Conservation (phyloP, 2,113 vertebrate genomes). For the Mesembrinibis cayennensis region DNA sequence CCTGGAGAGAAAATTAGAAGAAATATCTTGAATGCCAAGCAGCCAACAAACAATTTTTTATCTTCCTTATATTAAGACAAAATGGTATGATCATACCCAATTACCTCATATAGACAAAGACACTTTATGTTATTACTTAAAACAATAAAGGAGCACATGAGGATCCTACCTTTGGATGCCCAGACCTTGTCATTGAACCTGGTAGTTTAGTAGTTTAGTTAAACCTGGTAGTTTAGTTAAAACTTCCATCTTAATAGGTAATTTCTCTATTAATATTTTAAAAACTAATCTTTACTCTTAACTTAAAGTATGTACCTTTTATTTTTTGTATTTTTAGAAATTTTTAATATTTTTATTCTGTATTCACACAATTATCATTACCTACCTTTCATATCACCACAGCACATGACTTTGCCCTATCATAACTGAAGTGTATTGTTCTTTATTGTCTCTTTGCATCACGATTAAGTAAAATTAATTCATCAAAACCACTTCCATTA, state of each 20-base stretch:
- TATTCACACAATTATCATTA: background rate
- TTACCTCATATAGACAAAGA: background rate
- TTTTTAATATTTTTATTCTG: background rate
- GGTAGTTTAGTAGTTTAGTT: background rate
- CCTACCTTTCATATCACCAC: background rate
- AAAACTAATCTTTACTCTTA: background rate
- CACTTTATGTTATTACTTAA: background rate
- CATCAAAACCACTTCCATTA: no score
- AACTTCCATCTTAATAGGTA: background rate
- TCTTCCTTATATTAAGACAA: background rate
- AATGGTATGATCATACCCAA: background rate
- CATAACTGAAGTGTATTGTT: background rate
- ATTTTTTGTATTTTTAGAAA: background rate
- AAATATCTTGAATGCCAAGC: background rate
- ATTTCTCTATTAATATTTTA: background rate
- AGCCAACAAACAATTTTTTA: background rate
- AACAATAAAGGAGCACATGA: background rate
- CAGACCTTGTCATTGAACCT: background rate
- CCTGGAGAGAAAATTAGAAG: background rate
- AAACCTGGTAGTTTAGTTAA: background rate
- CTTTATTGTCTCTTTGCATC: background rate
- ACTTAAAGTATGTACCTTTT: background rate
- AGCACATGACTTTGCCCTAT: background rate
- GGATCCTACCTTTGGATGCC: background rate
- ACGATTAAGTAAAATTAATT: background rate